Percentiles rank a stretch among this genome's conserved stretches.
Conservation (phyloP, 1,140 invertebrate genomes). For the Plutomurus gul region DNA sequence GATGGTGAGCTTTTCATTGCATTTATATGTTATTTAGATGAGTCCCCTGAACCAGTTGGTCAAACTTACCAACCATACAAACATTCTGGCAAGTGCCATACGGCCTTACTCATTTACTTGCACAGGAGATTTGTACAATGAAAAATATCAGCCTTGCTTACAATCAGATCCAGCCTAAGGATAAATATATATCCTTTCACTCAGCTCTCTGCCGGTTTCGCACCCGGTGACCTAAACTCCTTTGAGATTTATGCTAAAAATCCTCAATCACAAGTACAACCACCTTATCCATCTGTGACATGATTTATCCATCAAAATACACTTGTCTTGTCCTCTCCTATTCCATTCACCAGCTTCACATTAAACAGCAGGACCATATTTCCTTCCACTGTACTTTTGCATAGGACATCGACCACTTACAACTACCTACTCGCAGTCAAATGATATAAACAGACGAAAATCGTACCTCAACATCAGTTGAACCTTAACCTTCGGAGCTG, state of each 20-base stretch:
- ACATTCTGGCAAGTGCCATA: constrained; percentile 46
- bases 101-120: constrained; percentile 21
- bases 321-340: too few relatives aligned
- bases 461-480: too few relatives aligned
- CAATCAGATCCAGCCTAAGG: background rate
- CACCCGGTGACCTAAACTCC: constrained; percentile 33
- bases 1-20: constrained; percentile 50
- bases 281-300: constrained; percentile 19
- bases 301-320: constrained; percentile 27
- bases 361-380: too few relatives aligned
- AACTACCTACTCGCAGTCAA: too few relatives aligned
- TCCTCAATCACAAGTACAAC: background rate
- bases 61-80: constrained; percentile 40
- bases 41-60: constrained; percentile 46
- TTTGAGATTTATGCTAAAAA: constrained; percentile 8
- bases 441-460: too few relatives aligned
- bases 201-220: background rate
- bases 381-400: too few relatives aligned
- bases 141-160: background rate
- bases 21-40: constrained; percentile 52
- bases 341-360: too few relatives aligned
- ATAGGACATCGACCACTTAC: too few relatives aligned
- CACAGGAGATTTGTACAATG: constrained; percentile 24
- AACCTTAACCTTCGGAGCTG: too few relatives aligned
- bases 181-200: background rate